phyloP scores from a whole-genome alignment of 2,888 invertebrate genomes.

The Acronicta psi region DNA sequence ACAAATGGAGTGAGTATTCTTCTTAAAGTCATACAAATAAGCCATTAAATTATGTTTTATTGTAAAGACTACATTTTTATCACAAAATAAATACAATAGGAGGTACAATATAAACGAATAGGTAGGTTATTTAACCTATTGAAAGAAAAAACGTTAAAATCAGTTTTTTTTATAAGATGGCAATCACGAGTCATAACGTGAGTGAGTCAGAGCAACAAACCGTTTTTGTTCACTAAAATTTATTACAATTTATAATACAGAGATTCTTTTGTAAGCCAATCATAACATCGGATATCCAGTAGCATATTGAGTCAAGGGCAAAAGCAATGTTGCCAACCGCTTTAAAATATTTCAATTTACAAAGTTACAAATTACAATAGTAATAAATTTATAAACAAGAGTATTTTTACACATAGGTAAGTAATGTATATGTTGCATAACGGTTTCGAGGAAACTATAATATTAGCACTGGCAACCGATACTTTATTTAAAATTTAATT shows the following conservation, averaged over 20 bases:
- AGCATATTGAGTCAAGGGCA: conserved; percentile 48
- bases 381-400: conserved; percentile 22
- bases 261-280: conserved; percentile 48
- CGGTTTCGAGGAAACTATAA: conserved; percentile 27
- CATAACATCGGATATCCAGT: conserved; percentile 48
- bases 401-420: conserved; percentile 24
- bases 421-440: conserved; percentile 26
- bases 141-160: conserved; percentile 20
- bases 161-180: conserved; percentile 29
- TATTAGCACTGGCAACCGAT: conserved; percentile 40
- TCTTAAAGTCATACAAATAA: too few relatives aligned
- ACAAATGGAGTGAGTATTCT: too few relatives aligned
- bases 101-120: conserved; percentile 2
- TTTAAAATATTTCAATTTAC: conserved; percentile 29
- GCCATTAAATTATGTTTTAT: too few relatives aligned
- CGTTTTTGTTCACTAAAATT: conserved; percentile 45
- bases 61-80: too few relatives aligned
- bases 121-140: conserved; percentile 5
- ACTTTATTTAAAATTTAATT: conserved; percentile 38
- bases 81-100: not conserved
- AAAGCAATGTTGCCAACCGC: conserved; percentile 38
- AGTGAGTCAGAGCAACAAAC: conserved; percentile 47
- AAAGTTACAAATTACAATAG: conserved; percentile 26
- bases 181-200: conserved; percentile 12
- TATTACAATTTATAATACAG: conserved; percentile 41